Evolutionary conservation across 1,140 invertebrate species (phyloP).

Genomic region (Lordiphosa clarofinis): DNA sequence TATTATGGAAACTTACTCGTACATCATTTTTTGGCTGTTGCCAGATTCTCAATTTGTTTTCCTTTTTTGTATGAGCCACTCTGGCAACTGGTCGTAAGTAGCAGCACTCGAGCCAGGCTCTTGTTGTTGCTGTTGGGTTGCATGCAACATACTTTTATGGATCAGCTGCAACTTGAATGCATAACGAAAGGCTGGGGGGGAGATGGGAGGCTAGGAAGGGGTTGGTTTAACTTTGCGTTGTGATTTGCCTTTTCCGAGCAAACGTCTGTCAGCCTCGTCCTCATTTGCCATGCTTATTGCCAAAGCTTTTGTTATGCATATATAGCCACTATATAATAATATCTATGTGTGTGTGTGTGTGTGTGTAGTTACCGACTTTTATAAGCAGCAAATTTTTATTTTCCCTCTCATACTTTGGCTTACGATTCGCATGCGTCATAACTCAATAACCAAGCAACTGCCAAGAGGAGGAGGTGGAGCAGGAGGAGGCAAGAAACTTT

Average conservation of each 20-base stretch:
- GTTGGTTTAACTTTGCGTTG: constrained; percentile 46
- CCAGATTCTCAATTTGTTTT: constrained; percentile 39
- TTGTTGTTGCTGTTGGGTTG: constrained; percentile 34
- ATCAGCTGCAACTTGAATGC: constrained; percentile 75
- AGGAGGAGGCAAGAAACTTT: constrained; percentile 36
- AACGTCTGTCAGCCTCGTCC: constrained; percentile 28
- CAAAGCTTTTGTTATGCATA: constrained; percentile 67
- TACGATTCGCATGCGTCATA: constrained; percentile 73
- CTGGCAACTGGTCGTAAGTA: constrained; percentile 49
- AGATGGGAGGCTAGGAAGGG: constrained; percentile 2
- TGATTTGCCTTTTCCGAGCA: constrained; percentile 51
- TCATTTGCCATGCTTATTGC: constrained; percentile 50
- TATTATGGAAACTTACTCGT: constrained; percentile 10
- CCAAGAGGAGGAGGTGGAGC: constrained; percentile 8
- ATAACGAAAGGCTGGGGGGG: constrained; percentile 26
- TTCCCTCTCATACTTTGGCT: constrained; percentile 48
- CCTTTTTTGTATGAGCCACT: constrained; percentile 38
- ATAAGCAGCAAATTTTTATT: constrained; percentile 76
- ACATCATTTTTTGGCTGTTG: not conserved
- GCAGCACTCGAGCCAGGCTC: constrained; percentile 49
- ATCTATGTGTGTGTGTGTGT: constrained; percentile 18
- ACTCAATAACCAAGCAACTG: constrained; percentile 68
- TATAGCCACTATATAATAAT: constrained; percentile 40
- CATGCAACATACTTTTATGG: constrained; percentile 75
- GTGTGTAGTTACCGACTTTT: constrained; percentile 61